A percentile compares a stretch with the other conserved stretches of the same genome.
These are phyloP conservation scores for Brienomyrus longianalis DNA, from an alignment of 2,113 vertebrate genomes.

Conservation along the genomic window DNA sequence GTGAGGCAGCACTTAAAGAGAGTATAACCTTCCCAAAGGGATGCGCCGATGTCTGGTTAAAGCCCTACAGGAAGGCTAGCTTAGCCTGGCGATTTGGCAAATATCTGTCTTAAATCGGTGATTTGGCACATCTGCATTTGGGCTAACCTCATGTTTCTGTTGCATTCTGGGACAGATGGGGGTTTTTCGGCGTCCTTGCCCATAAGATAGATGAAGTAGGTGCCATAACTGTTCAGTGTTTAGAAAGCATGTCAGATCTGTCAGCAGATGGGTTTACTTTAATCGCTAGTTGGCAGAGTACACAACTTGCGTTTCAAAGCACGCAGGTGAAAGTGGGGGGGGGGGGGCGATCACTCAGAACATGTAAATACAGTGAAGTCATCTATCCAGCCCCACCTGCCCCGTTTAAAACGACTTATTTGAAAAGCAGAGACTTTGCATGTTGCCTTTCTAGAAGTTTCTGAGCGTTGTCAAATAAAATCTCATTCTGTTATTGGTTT, in stretches of 20 bases:
- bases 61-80: background rate
- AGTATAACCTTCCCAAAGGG: background rate
- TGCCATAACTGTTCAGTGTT: slow-evolving; percentile 49
- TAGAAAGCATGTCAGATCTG: slow-evolving; percentile 51
- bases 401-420: slow-evolving; percentile 32
- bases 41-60: background rate
- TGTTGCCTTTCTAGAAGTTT: slow-evolving; percentile 13
- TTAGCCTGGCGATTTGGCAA: background rate
- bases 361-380: slow-evolving; percentile 29
- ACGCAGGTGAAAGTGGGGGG: background rate
- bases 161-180: background rate
- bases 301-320: slow-evolving; percentile 40
- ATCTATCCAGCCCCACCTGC: slow-evolving; percentile 36
- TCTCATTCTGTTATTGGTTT: background rate
- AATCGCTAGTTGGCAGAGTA: slow-evolving; percentile 52
- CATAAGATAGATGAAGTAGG: background rate
- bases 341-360: slow-evolving; percentile 35
- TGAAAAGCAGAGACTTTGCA: slow-evolving; percentile 31
- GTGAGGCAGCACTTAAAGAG: background rate
- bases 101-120: background rate
- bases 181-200: background rate
- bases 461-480: background rate
- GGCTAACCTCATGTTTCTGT: background rate
- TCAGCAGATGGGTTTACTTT: slow-evolving; percentile 53
- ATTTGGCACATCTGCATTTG: background rate